Conservation (phyloP, 2,797 vertebrate genomes). For the Hydrophis major region DNA sequence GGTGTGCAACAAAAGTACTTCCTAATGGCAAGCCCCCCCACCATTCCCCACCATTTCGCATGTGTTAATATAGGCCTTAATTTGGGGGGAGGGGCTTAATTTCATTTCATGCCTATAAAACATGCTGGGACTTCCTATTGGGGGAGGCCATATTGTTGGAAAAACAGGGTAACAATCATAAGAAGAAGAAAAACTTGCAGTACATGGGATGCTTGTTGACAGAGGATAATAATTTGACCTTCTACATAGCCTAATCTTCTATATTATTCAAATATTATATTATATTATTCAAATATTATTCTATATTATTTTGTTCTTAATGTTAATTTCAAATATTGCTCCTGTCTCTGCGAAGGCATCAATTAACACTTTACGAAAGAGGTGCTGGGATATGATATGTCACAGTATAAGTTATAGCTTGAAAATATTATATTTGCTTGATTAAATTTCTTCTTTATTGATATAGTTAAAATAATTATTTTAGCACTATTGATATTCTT, state of each 20-base stretch:
- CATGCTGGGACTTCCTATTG: no score
- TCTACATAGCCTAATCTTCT: slow-evolving; percentile 58
- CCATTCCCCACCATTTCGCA: no score
- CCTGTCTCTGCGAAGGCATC: slow-evolving; percentile 60
- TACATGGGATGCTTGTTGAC: slow-evolving; percentile 39
- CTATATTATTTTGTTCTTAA: slow-evolving; percentile 49
- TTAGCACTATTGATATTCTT: not conserved
- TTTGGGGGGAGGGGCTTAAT: no score
- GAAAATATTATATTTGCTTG: slow-evolving; percentile 47
- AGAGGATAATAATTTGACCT: slow-evolving; percentile 46
- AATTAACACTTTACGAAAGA: slow-evolving; percentile 43
- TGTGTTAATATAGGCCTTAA: no score
- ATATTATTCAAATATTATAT: slow-evolving; percentile 56
- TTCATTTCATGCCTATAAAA: no score
- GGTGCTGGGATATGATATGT: not conserved
- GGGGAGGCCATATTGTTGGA: no score
- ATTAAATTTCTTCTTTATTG: slow-evolving; percentile 34
- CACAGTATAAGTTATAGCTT: slow-evolving; percentile 35
- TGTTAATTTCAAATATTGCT: slow-evolving; percentile 61
- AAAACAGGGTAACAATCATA: slow-evolving; percentile 8
- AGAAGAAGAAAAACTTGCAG: slow-evolving; percentile 1
- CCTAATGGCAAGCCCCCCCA: no score
- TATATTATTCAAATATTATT: slow-evolving; percentile 57
- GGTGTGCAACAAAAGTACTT: no score
- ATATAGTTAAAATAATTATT: not conserved